Percentiles rank a stretch among this genome's conserved stretches.
These are phyloP conservation scores for Serripes groenlandicus DNA, from an alignment of 2,888 invertebrate genomes.

Conservation along the genomic window DNA sequence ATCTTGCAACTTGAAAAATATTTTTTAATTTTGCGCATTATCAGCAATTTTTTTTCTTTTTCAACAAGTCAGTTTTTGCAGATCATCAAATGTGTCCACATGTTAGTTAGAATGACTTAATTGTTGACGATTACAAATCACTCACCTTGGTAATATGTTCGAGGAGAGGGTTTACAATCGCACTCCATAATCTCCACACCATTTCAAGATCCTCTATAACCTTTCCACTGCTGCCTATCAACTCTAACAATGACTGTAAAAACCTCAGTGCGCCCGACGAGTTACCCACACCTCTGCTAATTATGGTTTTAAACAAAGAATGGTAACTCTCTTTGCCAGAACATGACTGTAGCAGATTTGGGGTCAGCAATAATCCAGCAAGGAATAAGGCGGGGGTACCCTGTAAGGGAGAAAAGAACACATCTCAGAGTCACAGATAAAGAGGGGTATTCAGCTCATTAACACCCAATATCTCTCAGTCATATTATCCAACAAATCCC, in stretches of 20 bases:
- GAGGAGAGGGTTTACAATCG: conserved; percentile 73
- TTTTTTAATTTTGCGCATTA: no score
- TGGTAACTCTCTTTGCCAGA: conserved; percentile 75
- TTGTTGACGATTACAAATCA: no score
- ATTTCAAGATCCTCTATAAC: conserved; percentile 72
- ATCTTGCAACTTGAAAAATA: no score
- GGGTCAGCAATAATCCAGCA: conserved; percentile 78
- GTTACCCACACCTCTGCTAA: conserved; percentile 74
- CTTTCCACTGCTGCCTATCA: conserved; percentile 72
- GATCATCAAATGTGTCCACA: no score
- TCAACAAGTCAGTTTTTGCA: no score
- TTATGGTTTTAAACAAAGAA: conserved; percentile 74
- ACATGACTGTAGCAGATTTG: conserved; percentile 71
- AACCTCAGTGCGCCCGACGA: conserved; percentile 76
- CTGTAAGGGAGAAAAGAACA: conserved; percentile 64
- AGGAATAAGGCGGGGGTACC: conserved; percentile 82
- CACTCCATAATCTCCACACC: conserved; percentile 81
- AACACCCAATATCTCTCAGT: no score
- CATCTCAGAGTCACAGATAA: no score
- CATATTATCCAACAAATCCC: no score
- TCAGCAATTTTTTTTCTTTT: no score
- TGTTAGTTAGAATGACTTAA: no score
- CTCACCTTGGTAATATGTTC: conserved; percentile 78
- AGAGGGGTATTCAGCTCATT: no score
- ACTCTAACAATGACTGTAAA: conserved; percentile 76